These are phyloP conservation scores for Aphelinus certus DNA, from an alignment of 1,140 invertebrate species.

Conservation along the genomic window DNA sequence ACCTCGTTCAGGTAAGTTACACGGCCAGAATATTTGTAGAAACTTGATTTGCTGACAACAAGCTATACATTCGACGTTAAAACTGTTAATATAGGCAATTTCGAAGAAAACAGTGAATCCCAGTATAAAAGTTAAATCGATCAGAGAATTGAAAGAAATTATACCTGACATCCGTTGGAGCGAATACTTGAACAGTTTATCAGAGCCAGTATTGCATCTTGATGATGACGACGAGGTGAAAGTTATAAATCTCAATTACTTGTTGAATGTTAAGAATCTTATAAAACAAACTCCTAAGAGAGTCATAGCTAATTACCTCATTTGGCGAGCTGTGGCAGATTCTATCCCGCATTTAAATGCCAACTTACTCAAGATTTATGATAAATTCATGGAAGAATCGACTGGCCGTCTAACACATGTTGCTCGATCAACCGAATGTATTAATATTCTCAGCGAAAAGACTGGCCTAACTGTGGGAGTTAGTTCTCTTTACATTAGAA, in stretches of 20 bases:
- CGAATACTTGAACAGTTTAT: neutral
- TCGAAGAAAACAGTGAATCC: no score
- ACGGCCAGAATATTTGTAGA: neutral
- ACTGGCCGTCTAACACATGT: neutral
- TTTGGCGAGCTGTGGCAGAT: neutral
- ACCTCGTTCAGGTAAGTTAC: neutral
- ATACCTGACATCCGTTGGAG: neutral
- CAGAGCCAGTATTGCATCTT: neutral
- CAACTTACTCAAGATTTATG: neutral
- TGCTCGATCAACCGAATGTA: neutral
- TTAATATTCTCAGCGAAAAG: neutral
- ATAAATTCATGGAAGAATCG: neutral
- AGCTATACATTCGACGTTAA: no score
- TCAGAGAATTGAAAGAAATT: neutral
- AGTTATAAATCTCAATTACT: neutral
- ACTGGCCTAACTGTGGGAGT: neutral
- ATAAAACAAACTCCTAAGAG: neutral
- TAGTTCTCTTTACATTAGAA: conserved; percentile 6
- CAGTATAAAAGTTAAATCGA: neutral
- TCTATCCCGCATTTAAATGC: neutral
- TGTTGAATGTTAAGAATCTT: neutral
- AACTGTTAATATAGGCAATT: neutral
- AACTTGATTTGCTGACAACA: no score
- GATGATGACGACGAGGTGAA: neutral
- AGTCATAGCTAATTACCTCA: neutral